Evolutionary conservation across 35 echinoderm and acorn worm species (phyloP), one percentile per base, ranked within the genome.

Genomic region (Hemicentrotus pulcherrimus): DNA sequence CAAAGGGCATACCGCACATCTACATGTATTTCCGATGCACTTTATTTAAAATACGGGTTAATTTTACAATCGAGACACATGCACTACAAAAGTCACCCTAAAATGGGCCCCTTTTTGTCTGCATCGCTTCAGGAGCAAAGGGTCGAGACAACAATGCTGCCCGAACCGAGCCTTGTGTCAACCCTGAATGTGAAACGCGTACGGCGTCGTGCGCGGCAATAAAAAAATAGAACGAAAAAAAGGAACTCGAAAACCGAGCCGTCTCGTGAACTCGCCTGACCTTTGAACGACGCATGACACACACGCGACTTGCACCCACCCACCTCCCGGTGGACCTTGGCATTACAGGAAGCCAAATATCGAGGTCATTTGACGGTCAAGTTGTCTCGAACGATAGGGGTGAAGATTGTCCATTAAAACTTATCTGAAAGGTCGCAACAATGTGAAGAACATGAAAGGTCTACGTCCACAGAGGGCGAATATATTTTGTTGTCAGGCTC

Each of bases 331-430:
- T 31, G 88, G 88, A 90, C 88, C 32, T 90, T 47, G 88, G 88
- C 88, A 46, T 90, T 47, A 32, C 88, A 47, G 13, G 32, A 30
- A 90, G 31, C 5, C 88, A 32, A 47, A 90, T 5, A 18, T 33
- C 12, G 32, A 47, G 88, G 88, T 90, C 88, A 90, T 90, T 47
- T 16, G 88, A 90, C 88, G 88, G 88, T 90, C 88, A 90, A 47
- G 32, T 90, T 47, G 88, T 11, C 88, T 90, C 88, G 32, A 16
- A 4, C 88, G 9, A 90, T 35, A 41, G 88, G 88, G 88, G 88
- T 90, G 88, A 90, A 32, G 88, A 90, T 45, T n/a, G 19, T 7
- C 32, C 46, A 90, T 7, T 78, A 28, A 22, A 78, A n/a, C 65
- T 6, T n/a, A 78, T 18, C 2, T 28, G 28, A 28, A 15, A 28